Evolutionary conservation across 2,797 vertebrate species (phyloP), one percentile per base, ranked within the genome.

Genomic region (Sebastes oblongus): DNA sequence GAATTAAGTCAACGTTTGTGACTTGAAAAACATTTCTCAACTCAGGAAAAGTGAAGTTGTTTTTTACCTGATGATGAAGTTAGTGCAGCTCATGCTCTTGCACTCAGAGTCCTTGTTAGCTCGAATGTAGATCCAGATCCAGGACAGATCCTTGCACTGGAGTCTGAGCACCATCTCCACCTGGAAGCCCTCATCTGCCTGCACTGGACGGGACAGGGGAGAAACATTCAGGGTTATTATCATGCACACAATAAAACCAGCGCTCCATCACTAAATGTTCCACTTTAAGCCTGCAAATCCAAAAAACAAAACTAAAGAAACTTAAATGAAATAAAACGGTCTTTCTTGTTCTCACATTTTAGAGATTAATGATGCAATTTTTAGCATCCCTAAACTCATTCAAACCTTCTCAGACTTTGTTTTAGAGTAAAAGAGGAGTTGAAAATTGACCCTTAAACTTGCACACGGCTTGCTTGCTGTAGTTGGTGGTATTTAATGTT

Each of bases 31-130:
- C 16, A 5, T 75, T 2, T 24, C 0, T 34, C 30, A 30, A 1
- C 30, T 64, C 20, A 18, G 27, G 62, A 76, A 61, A 27, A 58
- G 50, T 22, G 34, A 52, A 16, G 29, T 58, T 74, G 39, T 2
- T 84, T 71, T 13, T 13, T 90, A 97, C 97, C 96, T 94, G 91
- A 97, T 93, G 75, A 95, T 84, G 84, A 88, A 91, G 93, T 95
- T 96, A 8, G 81, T 91, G 92, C 96, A 97, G 90, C 56, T 70
- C 74, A 97, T 86, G 55, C 76, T 39, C 66, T 72, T 90, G 69
- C 60, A 67, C 5, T 77, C 81, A 5, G 89, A 11, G 54, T 88
- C 80, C 64, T 81, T 88, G 59, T 88, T 85, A 55, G 93, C 94
- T 13, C 67, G 80, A 0, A 86, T 87, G 70, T 91, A 94, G 16